Base-by-base conservation (phyloP, 2,797 vertebrate genomes). In the Scomberomorus guttatus region DNA sequence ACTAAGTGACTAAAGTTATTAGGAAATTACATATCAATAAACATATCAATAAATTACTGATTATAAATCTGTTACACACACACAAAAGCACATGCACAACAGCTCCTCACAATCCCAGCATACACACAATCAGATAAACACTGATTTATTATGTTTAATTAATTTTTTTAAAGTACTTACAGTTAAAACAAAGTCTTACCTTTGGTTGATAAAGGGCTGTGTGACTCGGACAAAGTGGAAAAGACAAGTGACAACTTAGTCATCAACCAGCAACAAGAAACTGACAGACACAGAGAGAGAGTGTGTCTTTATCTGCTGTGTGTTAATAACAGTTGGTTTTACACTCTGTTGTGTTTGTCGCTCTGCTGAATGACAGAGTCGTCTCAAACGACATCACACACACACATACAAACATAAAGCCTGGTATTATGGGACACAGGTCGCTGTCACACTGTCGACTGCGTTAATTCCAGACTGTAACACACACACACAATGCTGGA, bases 351-450 rank as follows among this genome's bases (percentile, higher is more conserved):
- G 66, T 73, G 60, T n/a, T 74, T 69, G 78, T 75, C 6, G 3
- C 67, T 20, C 13, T 57, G 14, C 42, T 14, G 64, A 68, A 86
- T 79, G 77, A 83, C 77, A 66, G 39, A 27, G 54, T 46, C 2
- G 25, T 42, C 25, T 27, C 57, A 20, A 20, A 46, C 29, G 5
- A 20, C 71, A 56, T 54, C 62, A 39, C 39, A 13, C 39, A 37
- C 32, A 34, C 44, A 48, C 18, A 48, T 3, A 9, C 17, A 18
- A 48, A 48, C 51, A 8, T 32, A 56, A 80, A 86, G 81, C 77
- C 84, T 79, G 80, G 51, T 51, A 85, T 90, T 88, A 88, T 46
- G 37, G 46, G 54, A 75, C 63, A 73, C 48, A 63, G 64, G 68
- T 65, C 44, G 18, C 56, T 51, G 55, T 80, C 55, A 75, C 55